A percentile compares a stretch with the other conserved stretches of the same genome.
Conservation (phyloP, 2,797 vertebrate genomes). For the Phoebastria nigripes region DNA sequence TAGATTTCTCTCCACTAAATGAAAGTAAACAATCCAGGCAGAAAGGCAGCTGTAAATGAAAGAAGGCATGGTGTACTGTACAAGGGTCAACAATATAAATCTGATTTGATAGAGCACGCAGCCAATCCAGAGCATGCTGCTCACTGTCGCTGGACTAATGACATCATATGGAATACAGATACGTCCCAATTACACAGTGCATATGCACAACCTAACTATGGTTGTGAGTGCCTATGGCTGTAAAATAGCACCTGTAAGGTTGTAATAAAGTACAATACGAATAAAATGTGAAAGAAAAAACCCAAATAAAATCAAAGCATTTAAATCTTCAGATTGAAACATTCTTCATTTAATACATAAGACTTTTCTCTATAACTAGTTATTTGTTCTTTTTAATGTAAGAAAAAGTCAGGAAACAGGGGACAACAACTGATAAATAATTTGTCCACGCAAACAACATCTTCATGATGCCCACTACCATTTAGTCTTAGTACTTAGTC, state of each 20-base stretch:
- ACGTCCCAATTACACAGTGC: accelerated
- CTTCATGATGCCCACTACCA: neutral
- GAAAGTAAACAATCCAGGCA: neutral
- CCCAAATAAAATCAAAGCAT: neutral
- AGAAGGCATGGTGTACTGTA: neutral
- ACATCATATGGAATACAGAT: accelerated
- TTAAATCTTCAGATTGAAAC: neutral
- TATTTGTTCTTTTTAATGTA: neutral
- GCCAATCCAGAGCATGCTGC: neutral
- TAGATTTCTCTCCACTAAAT: neutral
- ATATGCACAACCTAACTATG: neutral
- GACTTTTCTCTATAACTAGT: neutral
- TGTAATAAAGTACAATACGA: neutral
- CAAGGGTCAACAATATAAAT: neutral
- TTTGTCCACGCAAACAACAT: neutral
- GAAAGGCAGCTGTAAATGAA: conserved; percentile 9
- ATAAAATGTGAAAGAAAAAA: neutral
- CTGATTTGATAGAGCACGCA: neutral
- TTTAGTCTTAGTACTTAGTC: neutral
- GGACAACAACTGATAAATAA: neutral
- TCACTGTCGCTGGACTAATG: neutral
- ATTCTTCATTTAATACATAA: neutral
- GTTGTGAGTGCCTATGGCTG: neutral
- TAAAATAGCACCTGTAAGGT: neutral
- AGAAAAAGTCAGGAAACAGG: neutral